Evolutionary conservation across 1,140 invertebrate species (phyloP).

Genomic region (Caenorhabditis tropicalis): DNA sequence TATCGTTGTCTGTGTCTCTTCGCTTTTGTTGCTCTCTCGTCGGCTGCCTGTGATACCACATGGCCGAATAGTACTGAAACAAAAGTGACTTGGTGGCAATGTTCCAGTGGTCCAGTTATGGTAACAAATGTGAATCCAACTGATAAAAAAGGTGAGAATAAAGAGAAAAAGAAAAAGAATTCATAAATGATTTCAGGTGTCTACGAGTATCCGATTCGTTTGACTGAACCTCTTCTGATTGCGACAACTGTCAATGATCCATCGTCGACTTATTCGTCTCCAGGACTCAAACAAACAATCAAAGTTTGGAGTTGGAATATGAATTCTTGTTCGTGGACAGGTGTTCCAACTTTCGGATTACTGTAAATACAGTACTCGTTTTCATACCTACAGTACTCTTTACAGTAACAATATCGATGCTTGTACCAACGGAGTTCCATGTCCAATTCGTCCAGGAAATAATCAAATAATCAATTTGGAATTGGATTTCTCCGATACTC

Average conservation of each 20-base stretch:
- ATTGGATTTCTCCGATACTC: constrained; percentile 1
- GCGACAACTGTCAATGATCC: constrained; percentile 7
- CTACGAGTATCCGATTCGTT: constrained; percentile 24
- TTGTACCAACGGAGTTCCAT: background rate
- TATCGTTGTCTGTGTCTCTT: constrained; percentile 14
- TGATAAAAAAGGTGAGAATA: background rate
- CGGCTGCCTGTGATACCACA: background rate
- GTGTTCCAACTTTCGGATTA: constrained; percentile 5
- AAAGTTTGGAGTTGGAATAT: constrained; percentile 16
- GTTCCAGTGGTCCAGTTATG: constrained; percentile 16
- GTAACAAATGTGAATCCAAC: constrained; percentile 25
- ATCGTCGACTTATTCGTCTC: background rate
- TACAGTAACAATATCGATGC: constrained; percentile 14
- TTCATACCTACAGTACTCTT: background rate
- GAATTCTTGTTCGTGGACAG: background rate
- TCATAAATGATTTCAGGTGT: too few species aligned
- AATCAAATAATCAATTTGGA: constrained; percentile 27
- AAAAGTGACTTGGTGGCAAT: constrained; percentile 29
- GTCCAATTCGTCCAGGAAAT: background rate
- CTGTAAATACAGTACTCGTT: background rate
- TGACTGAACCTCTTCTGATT: constrained; percentile 6
- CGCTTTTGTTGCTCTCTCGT: constrained; percentile 3
- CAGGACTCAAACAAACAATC: constrained; percentile 16
- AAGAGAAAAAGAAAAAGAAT: too few species aligned
- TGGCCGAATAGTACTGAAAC: constrained; percentile 17